Evolutionary conservation across 2,113 vertebrate genomes (phyloP), one percentile per base, ranked within the genome.

Genomic region (Macrotus californicus): DNA sequence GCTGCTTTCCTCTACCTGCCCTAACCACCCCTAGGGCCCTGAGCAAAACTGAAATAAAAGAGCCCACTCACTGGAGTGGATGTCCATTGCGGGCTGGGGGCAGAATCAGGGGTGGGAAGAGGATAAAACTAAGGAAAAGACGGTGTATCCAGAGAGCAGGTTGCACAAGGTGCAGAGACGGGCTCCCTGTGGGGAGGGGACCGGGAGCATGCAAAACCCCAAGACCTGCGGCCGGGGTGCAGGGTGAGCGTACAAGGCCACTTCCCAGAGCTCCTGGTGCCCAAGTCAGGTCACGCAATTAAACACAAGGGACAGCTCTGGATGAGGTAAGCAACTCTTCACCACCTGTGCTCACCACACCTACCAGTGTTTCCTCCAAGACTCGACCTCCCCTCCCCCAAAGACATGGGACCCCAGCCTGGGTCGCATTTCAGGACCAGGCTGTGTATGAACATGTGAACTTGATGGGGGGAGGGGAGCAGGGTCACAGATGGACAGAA

Each of bases 11-110:
- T 66, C 48, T 50, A 52, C 43, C 91, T 82, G 84, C 84, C 93
- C 67, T 50, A 13, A 88, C 59, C n/a, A n/a, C 91, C 67, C 86
- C 36, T n/a, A 69, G 86, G 87, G 86, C 50, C 96, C 95, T 95
- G 91, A 95, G 94, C 77, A 61, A 87, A 76, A 56, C 46, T 36
- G 16, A 36, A 11, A 61, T 2, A 46, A 83, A 82, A 11, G 79
- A 70, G n/a, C 34, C 21, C 22, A 31, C 61, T 83, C 72, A 12
- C 56, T 80, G 43, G 66, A 88, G 11, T 64, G 24, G 22, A 24
- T 19, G 72, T 80, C 56, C 46, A 7, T 19, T 0, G 1, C 16
- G n/a, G 75, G 48, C 85, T 36, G 22, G 46, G 86, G 77, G 29
- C 36, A 80, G 88, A 64, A 43, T 1, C 1, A 0, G 34, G 86